phyloP scores from a whole-genome alignment of 2,797 vertebrate species.

The Rhinogobio ventralis region DNA sequence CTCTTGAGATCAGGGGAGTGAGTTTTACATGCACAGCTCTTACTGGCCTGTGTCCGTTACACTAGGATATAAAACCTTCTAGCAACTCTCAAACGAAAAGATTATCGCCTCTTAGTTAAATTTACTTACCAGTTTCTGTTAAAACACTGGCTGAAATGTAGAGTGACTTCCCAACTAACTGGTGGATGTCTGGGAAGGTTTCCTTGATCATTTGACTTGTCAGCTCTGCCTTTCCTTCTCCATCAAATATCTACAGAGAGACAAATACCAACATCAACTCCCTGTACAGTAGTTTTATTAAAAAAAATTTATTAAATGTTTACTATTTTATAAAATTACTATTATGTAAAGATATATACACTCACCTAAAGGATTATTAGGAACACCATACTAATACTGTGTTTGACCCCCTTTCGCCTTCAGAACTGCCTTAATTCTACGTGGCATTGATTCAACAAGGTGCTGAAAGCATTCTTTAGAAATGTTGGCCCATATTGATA shows the following conservation, averaged over 20 bases:
- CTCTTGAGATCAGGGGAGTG: too few relatives aligned
- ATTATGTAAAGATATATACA: too few relatives aligned
- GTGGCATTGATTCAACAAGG: too few relatives aligned
- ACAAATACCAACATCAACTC: not conserved
- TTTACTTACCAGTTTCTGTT: slow-evolving; percentile 78
- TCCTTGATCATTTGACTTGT: slow-evolving; percentile 64
- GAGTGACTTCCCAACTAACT: slow-evolving; percentile 45
- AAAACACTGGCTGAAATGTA: slow-evolving; percentile 70
- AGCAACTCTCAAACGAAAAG: not conserved
- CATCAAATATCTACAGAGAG: slow-evolving; percentile 69
- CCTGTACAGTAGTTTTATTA: not conserved
- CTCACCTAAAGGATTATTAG: too few relatives aligned
- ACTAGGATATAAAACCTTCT: not conserved
- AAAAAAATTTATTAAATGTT: not conserved
- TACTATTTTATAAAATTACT: not conserved
- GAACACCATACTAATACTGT: too few relatives aligned
- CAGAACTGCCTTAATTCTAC: too few relatives aligned
- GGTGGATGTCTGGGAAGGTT: slow-evolving; percentile 50
- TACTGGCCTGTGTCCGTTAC: too few relatives aligned
- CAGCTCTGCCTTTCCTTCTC: slow-evolving; percentile 69
- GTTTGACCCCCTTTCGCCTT: too few relatives aligned
- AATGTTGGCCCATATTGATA: too few relatives aligned
- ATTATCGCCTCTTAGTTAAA: not conserved
- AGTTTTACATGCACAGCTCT: too few relatives aligned
- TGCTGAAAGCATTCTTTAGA: too few relatives aligned